phyloP scores from a whole-genome alignment of 2,888 invertebrate genomes.

The Margaritifera margaritifera region DNA sequence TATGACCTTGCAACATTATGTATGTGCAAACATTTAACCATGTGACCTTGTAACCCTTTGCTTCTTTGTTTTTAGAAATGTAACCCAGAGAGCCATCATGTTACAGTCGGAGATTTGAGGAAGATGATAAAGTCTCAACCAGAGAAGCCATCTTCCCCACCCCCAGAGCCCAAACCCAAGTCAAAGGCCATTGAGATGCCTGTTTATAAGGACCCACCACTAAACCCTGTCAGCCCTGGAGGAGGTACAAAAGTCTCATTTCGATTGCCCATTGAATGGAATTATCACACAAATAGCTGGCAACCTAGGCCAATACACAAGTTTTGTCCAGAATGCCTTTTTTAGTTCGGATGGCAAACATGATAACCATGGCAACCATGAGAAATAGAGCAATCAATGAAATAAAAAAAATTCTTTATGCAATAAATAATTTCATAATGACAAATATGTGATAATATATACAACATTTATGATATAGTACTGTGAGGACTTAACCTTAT shows the following conservation, averaged over 20 bases:
- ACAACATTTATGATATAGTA: too few relatives aligned
- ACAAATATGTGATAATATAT: too few relatives aligned
- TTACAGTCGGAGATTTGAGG: constrained; percentile 70
- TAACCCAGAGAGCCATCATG: constrained; percentile 48
- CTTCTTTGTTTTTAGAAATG: constrained; percentile 37
- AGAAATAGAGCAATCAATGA: too few relatives aligned
- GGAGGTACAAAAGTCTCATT: constrained; percentile 52
- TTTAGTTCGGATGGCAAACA: too few relatives aligned
- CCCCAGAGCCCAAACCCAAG: constrained; percentile 35
- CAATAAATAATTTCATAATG: too few relatives aligned
- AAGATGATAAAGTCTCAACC: constrained; percentile 45
- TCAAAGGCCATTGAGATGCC: constrained; percentile 56
- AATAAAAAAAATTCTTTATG: too few relatives aligned
- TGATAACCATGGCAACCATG: too few relatives aligned
- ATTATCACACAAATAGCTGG: too few relatives aligned
- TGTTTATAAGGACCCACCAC: constrained; percentile 59
- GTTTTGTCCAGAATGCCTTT: too few relatives aligned
- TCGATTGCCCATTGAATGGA: not conserved
- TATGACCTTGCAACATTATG: not conserved
- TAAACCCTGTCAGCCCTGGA: constrained; percentile 64
- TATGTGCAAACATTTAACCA: not conserved
- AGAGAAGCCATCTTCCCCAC: constrained; percentile 20
- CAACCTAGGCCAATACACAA: too few relatives aligned
- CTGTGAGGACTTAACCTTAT: too few relatives aligned
- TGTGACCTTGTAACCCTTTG: not conserved